Conservation (phyloP, 2,797 vertebrate species). For the Cygnus olor region DNA sequence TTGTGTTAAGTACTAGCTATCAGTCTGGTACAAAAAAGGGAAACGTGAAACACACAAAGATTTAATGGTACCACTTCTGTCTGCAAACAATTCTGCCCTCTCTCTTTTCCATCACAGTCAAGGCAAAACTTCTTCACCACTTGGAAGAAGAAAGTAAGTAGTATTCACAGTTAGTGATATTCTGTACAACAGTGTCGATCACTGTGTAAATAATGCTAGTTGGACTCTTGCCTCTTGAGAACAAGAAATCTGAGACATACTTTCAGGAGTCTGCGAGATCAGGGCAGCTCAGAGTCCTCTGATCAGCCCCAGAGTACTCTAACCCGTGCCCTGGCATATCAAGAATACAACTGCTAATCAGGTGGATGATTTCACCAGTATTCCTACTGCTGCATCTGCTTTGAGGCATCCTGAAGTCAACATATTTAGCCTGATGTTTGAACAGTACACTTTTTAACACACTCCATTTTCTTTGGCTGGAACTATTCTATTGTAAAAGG, state of each 20-base stretch:
- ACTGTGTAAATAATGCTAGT: not conserved
- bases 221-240: not conserved
- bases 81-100: not conserved
- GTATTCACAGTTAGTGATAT: not conserved
- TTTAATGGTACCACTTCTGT: not conserved
- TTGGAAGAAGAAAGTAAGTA: not conserved
- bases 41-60: not conserved
- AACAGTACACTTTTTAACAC: constrained; percentile 36
- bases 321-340: rapidly evolving
- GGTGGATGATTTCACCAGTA: not conserved
- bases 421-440: constrained; percentile 1
- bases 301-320: not conserved
- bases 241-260: not conserved
- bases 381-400: constrained; percentile 22
- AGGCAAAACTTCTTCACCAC: not conserved
- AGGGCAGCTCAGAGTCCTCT: not conserved
- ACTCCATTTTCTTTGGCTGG: constrained; percentile 46
- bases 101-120: not conserved
- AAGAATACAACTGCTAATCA: not conserved
- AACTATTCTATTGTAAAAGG: constrained; percentile 64
- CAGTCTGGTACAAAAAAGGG: not conserved
- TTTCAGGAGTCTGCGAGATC: not conserved
- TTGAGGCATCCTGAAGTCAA: constrained; percentile 37
- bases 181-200: not conserved
- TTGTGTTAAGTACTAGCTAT: not conserved